Evolutionary conservation across 35 echinoderm and acorn worm genomes (phyloP).

Genomic region (Apostichopus parvimensis): DNA sequence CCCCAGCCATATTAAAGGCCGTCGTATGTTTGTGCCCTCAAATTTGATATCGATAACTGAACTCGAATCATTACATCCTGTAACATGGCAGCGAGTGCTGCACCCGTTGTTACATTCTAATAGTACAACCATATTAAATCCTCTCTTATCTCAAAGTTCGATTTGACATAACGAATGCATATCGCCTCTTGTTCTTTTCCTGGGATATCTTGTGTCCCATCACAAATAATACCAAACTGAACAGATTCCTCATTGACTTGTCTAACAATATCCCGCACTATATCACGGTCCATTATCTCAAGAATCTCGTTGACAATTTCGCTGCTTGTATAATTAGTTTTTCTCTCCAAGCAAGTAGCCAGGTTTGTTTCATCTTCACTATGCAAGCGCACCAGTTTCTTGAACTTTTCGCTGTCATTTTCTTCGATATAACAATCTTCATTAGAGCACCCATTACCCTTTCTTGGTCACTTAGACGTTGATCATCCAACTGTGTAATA

Average conservation of each 20-base stretch:
- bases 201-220: too few relatives aligned
- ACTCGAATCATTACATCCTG: neutral
- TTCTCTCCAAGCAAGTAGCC: neutral
- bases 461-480: neutral
- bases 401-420: neutral
- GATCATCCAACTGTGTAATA: neutral
- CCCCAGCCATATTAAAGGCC: neutral
- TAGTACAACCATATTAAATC: neutral
- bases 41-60: neutral
- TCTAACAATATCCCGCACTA: too few relatives aligned
- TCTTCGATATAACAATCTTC: neutral
- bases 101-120: neutral
- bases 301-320: constrained; percentile 35
- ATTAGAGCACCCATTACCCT: neutral
- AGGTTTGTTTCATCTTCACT: neutral
- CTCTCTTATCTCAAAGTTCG: constrained; percentile 21
- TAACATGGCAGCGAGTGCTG: neutral
- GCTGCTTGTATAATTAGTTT: constrained; percentile 23
- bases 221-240: too few relatives aligned
- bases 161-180: constrained; percentile 32
- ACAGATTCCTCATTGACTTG: too few relatives aligned
- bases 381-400: neutral
- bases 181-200: constrained; percentile 37
- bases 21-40: neutral
- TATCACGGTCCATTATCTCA: neutral